Percentiles rank a stretch among this genome's conserved stretches.
Conservation (phyloP, 2,113 vertebrate genomes). For the Podilymbus podiceps region DNA sequence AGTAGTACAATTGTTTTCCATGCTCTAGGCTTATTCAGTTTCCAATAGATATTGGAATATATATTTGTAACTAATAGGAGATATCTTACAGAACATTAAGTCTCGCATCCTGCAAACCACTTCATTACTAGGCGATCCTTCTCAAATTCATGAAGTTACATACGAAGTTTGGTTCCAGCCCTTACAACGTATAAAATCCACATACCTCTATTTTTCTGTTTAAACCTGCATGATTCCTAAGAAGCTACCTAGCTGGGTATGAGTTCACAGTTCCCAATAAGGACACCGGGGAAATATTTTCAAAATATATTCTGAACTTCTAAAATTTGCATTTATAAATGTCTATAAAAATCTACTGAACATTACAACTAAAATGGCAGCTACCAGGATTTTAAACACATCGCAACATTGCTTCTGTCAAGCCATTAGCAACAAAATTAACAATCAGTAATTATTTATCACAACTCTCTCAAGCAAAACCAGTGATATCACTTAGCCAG, state of each 20-base stretch:
- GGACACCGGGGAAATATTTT: neutral
- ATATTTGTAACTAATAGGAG: neutral
- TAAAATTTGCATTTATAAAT: neutral
- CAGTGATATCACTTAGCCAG: neutral
- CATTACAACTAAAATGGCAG: neutral
- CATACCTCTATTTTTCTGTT: neutral
- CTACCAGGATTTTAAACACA: neutral
- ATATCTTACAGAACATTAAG: neutral
- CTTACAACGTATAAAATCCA: neutral
- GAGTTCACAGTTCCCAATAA: neutral
- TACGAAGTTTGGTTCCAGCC: neutral
- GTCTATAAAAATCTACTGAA: neutral
- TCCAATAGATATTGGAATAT: neutral
- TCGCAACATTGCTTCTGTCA: neutral
- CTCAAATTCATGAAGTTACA: neutral
- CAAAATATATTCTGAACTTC: neutral
- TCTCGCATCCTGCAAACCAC: neutral
- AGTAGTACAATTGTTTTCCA: neutral
- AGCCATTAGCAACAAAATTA: neutral
- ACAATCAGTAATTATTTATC: neutral
- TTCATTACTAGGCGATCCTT: neutral
- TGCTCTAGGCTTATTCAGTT: neutral
- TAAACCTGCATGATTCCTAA: neutral
- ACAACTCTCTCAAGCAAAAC: neutral
- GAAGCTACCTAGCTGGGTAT: neutral